Percentiles rank a stretch among this genome's conserved stretches.
Conservation (phyloP, 2,888 invertebrate genomes). For the Acanthosoma haemorrhoidale region DNA sequence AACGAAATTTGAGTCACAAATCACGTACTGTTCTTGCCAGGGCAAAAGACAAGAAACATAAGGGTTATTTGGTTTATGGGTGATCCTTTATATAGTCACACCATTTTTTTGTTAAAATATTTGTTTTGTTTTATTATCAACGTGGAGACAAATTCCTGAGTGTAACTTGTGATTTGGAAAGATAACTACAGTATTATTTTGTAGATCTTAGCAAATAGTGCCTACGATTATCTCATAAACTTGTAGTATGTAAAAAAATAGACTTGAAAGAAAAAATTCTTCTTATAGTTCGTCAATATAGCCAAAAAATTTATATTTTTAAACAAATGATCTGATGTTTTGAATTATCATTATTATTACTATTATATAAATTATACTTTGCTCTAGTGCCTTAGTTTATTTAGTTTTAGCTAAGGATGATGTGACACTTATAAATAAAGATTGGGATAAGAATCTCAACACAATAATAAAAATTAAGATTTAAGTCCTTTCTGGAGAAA, state of each 20-base stretch:
- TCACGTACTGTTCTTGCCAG: no score
- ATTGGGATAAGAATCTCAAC: not conserved
- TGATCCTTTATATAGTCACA: no score
- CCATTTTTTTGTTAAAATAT: no score
- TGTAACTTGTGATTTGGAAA: not conserved
- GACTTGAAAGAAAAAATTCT: not conserved
- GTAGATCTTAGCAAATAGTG: constrained; percentile 13
- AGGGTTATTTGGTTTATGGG: no score
- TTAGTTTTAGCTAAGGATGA: not conserved
- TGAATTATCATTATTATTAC: no score
- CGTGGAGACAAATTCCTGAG: no score
- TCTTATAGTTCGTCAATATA: not conserved
- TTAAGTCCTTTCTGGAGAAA: no score
- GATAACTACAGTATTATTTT: constrained; percentile 4
- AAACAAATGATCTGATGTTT: no score
- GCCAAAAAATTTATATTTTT: constrained; percentile 7
- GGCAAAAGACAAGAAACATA: no score
- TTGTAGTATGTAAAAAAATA: not conserved
- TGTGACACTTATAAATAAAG: not conserved
- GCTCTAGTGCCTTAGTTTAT: constrained; percentile 28
- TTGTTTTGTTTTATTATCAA: no score
- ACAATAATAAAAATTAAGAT: not conserved
- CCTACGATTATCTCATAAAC: not conserved
- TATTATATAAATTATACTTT: constrained; percentile 14
- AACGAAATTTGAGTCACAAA: no score